Conservation (phyloP, 2,797 vertebrate genomes). For the Falco naumanni region DNA sequence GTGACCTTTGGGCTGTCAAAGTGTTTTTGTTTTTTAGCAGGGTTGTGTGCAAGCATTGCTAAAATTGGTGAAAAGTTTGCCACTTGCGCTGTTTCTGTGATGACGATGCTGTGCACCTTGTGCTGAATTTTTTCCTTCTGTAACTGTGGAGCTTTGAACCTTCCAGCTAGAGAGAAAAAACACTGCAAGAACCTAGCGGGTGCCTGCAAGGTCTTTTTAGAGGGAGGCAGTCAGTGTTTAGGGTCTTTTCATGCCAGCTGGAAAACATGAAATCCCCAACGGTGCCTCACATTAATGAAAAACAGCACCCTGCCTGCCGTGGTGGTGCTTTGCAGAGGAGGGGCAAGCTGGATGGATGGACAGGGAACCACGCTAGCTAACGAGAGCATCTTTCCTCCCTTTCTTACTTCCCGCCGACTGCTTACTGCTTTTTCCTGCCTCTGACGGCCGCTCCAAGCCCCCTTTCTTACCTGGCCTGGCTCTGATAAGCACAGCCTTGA, state of each 20-base stretch:
- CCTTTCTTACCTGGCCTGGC: neutral
- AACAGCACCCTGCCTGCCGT: accelerated
- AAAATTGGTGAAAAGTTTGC: neutral
- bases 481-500: neutral
- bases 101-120: accelerated
- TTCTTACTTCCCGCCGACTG: neutral
- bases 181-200: accelerated
- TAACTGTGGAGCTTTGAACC: neutral
- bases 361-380: accelerated
- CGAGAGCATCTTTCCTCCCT: neutral
- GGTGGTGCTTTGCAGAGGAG: neutral
- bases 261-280: neutral
- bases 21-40: neutral
- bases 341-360: neutral
- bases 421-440: neutral
- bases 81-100: neutral
- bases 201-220: neutral
- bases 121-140: neutral
- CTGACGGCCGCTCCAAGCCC: neutral
- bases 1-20: neutral
- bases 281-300: neutral
- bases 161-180: neutral
- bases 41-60: neutral
- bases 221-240: neutral
- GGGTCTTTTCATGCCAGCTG: neutral